phyloP scores from a whole-genome alignment of 64 coral and sea anemone species.

The Stichodactyla helianthus region DNA sequence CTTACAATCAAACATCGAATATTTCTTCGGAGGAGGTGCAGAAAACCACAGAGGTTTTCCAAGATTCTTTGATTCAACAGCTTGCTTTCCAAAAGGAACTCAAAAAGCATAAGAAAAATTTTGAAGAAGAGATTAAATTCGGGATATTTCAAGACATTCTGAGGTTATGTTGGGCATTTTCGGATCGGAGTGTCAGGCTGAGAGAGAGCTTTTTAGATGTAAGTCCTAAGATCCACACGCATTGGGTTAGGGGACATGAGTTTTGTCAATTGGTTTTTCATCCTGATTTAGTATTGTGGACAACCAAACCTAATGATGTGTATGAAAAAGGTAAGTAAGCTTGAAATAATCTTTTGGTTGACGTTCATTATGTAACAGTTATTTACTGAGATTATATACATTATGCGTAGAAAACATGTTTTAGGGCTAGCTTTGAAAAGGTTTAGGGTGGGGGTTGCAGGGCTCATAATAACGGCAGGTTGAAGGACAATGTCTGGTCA shows the following conservation, averaged over 20 bases:
- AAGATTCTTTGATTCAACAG: conserved; percentile 45
- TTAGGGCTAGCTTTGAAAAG: no score
- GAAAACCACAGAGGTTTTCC: conserved; percentile 27
- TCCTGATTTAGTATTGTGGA: conserved; percentile 64
- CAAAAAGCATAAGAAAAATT: conserved; percentile 26
- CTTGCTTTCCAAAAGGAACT: conserved; percentile 75
- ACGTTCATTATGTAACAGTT: neutral
- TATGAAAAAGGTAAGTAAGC: neutral
- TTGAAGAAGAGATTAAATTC: conserved; percentile 57
- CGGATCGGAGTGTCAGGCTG: conserved; percentile 42
- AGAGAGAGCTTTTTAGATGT: conserved; percentile 72
- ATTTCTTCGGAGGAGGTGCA: conserved; percentile 40
- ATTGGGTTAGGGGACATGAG: conserved; percentile 75
- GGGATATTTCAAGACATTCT: conserved; percentile 69
- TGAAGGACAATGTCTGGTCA: no score
- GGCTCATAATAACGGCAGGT: no score
- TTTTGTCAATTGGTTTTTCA: conserved; percentile 78
- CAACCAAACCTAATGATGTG: neutral
- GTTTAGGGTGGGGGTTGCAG: no score
- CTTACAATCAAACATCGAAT: neutral
- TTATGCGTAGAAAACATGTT: neutral
- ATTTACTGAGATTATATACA: neutral
- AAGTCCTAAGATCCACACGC: conserved; percentile 58
- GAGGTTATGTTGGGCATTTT: conserved; percentile 51
- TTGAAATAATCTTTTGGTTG: neutral